Evolutionary conservation across 2,113 vertebrate species (phyloP), one percentile per base, ranked within the genome.

Genomic region (Dascyllus trimaculatus): DNA sequence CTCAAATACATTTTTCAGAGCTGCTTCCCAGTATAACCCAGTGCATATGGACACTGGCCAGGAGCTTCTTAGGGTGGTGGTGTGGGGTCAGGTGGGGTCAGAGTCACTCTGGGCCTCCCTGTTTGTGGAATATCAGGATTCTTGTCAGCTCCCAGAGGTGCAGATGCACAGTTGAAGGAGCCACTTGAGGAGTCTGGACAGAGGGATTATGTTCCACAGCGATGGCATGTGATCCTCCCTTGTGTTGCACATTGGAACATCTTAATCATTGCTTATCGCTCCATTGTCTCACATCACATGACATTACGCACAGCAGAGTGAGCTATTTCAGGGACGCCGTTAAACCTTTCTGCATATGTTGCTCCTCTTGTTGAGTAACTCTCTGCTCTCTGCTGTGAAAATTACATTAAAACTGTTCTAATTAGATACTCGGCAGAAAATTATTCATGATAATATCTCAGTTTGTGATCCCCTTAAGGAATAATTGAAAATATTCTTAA

Each of bases 401-500:
- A 76, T 73, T 25, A 62, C 63, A 86, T 71, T 73, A 71, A 85
- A 85, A 73, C 43, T 69, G 32, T 58, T 82, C 63, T 86, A 82
- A 85, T 86, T 74, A 84, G 40, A 84, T 17, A n/a, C 48, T 69
- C 14, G 29, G 46, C 45, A 53, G 71, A 76, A 67, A 86, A 85
- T 88, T 80, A 83, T 77, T 85, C 51, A 81, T 57, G 61, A 82
- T 75, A 65, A 15, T 22, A 77, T 88, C 75, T 75, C 29, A 29
- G 68, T 78, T 68, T 85, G 63, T 65, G 71, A 81, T 73, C 75
- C 72, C 72, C 49, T 76, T 32, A 64, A 72, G 84, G 63, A 87
- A 66, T 81, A 81, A 89, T 77, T 81, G 74, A 87, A 88, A 88
- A 91, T 79, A 80, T 72, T 70, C 48, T 82, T 82, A 85, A 86